Percentiles rank a stretch among this genome's conserved stretches.
These are phyloP conservation scores for Simalia tracyae DNA, from an alignment of 2,797 vertebrate species.

Conservation along the genomic window DNA sequence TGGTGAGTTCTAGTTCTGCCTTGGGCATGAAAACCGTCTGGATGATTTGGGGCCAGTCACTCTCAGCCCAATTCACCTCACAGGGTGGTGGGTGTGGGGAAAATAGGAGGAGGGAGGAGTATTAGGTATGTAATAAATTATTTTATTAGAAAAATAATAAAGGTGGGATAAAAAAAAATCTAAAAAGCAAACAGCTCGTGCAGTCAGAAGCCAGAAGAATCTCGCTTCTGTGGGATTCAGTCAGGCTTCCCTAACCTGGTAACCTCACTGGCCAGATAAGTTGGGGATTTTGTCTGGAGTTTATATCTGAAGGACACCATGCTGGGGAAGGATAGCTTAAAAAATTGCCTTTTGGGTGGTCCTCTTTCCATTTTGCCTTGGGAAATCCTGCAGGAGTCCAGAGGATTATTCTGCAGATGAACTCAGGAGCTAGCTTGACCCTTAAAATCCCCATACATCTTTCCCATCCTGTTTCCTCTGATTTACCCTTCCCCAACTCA, in stretches of 20 bases:
- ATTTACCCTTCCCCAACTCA: background rate
- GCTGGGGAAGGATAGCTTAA: background rate
- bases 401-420: background rate
- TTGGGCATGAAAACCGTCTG: too few relatives aligned
- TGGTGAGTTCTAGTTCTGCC: too few relatives aligned
- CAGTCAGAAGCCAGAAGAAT: too few relatives aligned
- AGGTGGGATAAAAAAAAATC: too few relatives aligned
- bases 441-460: too few relatives aligned
- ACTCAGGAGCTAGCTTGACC: background rate
- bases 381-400: background rate
- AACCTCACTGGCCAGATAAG: background rate
- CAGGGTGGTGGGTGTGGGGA: too few relatives aligned
- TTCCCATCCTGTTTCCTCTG: background rate
- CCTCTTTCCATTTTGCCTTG: background rate
- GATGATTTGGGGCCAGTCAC: too few relatives aligned
- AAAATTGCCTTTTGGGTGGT: background rate
- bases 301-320: background rate
- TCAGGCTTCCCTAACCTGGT: background rate
- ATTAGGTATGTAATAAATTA: too few relatives aligned
- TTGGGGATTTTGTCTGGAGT: background rate
- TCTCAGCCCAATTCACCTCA: too few relatives aligned
- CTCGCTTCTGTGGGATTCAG: background rate
- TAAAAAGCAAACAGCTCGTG: too few relatives aligned
- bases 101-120: too few relatives aligned
- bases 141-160: too few relatives aligned